Conservation (phyloP, 2,888 invertebrate species). For the Venusia cambrica region DNA sequence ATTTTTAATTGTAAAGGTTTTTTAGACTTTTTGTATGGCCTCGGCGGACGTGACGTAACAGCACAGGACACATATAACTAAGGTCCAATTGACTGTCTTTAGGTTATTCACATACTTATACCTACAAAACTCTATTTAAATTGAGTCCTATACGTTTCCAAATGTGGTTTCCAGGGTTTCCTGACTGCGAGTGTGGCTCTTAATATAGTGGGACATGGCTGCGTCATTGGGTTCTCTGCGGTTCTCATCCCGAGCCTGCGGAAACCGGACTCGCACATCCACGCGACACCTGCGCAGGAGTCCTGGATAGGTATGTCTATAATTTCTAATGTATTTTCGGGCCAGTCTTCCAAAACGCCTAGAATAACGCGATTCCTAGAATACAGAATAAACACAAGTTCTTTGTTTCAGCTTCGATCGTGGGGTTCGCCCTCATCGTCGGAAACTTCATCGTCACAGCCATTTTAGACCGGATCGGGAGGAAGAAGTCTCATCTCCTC, state of each 20-base stretch:
- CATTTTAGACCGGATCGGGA: slow-evolving; percentile 78
- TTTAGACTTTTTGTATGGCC: too few species aligned
- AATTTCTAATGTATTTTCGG: too few species aligned
- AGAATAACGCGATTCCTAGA: too few species aligned
- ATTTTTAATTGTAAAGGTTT: too few species aligned
- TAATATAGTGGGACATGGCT: slow-evolving; percentile 65
- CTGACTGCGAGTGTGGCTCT: slow-evolving; percentile 61
- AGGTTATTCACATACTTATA: too few species aligned
- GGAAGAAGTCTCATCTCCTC: slow-evolving; percentile 78
- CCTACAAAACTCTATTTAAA: too few species aligned
- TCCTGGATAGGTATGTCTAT: slow-evolving; percentile 83
- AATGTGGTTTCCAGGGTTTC: slow-evolving; percentile 58
- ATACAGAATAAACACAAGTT: too few species aligned
- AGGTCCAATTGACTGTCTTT: too few species aligned
- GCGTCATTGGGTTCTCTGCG: slow-evolving; percentile 81
- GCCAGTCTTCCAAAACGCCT: too few species aligned
- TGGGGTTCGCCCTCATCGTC: slow-evolving; percentile 80
- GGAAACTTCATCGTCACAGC: slow-evolving; percentile 81
- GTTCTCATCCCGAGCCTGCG: slow-evolving; percentile 82
- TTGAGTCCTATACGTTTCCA: too few species aligned
- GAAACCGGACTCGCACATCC: slow-evolving; percentile 58
- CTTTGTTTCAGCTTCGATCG: slow-evolving; percentile 79
- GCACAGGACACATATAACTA: too few species aligned
- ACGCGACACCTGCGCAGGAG: slow-evolving; percentile 67
- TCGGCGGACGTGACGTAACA: too few species aligned